A percentile compares a stretch with the other conserved stretches of the same genome.
These are phyloP conservation scores for Seriola rivoliana DNA, from an alignment of 2,113 vertebrate species.

Conservation along the genomic window DNA sequence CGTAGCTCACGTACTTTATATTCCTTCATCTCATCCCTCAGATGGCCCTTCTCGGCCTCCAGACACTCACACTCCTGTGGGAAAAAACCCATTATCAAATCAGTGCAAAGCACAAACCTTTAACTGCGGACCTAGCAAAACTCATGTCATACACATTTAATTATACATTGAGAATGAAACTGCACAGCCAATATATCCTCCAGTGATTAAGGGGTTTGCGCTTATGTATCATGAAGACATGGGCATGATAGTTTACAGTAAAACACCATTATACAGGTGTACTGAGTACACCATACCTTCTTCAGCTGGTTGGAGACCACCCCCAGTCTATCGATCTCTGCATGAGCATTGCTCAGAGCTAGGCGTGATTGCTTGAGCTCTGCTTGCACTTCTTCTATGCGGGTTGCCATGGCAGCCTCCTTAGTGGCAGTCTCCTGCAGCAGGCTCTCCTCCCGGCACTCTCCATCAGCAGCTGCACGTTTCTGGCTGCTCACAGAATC, in stretches of 20 bases:
- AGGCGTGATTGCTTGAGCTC: conserved; percentile 85
- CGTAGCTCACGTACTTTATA: conserved; percentile 85
- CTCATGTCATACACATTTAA: not conserved
- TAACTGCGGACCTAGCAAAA: not conserved
- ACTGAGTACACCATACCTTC: conserved; percentile 79
- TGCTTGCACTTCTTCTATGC: conserved; percentile 85
- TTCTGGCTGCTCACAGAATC: conserved; percentile 88
- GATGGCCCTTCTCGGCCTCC: conserved; percentile 83
- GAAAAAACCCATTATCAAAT: conserved; percentile 28
- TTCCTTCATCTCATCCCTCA: conserved; percentile 88
- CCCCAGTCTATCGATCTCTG: conserved; percentile 85
- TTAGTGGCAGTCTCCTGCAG: conserved; percentile 87
- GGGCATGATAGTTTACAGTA: not conserved
- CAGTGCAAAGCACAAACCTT: not conserved
- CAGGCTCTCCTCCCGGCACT: conserved; percentile 86
- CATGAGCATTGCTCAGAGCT: conserved; percentile 78
- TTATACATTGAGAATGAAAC: not conserved
- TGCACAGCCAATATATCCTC: not conserved
- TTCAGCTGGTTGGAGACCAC: conserved; percentile 81
- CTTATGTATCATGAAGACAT: not conserved
- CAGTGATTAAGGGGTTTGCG: not conserved
- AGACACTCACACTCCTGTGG: conserved; percentile 84
- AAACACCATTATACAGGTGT: not conserved
- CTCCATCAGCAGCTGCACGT: conserved; percentile 87
- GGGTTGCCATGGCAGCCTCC: conserved; percentile 86